phyloP scores from a whole-genome alignment of 2,113 vertebrate species.

The Sapayoa aenigma region DNA sequence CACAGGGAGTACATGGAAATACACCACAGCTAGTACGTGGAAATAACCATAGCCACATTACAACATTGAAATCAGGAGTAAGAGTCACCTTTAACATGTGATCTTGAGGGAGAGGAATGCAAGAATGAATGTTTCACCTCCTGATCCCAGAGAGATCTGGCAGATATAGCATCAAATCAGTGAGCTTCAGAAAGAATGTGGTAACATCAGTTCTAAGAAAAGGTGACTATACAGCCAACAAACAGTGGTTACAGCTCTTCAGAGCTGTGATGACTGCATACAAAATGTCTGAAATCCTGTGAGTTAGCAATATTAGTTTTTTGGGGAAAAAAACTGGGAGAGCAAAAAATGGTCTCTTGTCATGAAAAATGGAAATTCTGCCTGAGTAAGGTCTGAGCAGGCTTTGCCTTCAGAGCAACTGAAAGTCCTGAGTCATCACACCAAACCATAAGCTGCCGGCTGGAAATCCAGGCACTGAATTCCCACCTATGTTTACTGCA shows the following conservation, averaged over 20 bases:
- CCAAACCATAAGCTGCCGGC: background rate
- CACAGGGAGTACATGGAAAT: background rate
- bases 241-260: background rate
- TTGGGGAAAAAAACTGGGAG: background rate
- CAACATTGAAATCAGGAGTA: background rate
- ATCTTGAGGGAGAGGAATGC: background rate
- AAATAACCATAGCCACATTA: rapidly evolving
- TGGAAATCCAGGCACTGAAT: background rate
- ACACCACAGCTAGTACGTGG: background rate
- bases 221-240: background rate
- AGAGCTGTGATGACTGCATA: background rate
- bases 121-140: background rate
- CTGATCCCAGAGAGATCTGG: background rate
- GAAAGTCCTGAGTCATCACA: constrained; percentile 52
- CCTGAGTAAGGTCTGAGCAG: background rate
- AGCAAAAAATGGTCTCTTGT: background rate
- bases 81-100: background rate
- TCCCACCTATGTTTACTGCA: background rate
- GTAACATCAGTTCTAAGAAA: background rate
- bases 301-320: background rate
- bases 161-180: background rate
- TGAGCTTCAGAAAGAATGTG: background rate
- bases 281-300: background rate
- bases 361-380: background rate
- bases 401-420: constrained; percentile 3